A percentile compares a stretch with the other conserved stretches of the same genome.
Conservation (phyloP, 1,140 invertebrate genomes). For the Pseudomyrmex flavicornis region DNA sequence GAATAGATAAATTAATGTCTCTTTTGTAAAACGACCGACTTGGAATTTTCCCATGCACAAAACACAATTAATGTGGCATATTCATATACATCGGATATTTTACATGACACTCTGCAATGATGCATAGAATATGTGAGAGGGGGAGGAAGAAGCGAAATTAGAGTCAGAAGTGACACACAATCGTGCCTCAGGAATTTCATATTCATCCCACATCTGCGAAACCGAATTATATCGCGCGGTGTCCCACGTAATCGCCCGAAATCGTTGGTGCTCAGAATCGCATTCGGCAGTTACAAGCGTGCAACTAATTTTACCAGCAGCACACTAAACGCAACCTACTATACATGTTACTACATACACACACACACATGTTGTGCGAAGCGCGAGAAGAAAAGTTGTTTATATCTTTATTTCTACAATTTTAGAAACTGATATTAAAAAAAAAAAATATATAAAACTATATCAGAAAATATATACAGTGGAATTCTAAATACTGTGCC, state of each 20-base stretch:
- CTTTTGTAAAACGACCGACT: not conserved
- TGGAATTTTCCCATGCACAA: not conserved
- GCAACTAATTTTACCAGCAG: constrained; percentile 2
- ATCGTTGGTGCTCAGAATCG: constrained; percentile 19
- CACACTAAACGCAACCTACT: constrained; percentile 5
- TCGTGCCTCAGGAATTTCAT: constrained; percentile 47
- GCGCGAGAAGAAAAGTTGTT: not conserved
- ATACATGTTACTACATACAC: not conserved
- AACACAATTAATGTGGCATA: not conserved
- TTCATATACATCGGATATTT: constrained; percentile 11
- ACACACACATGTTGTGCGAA: too few relatives aligned
- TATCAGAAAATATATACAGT: not conserved
- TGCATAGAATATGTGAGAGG: constrained; percentile 12
- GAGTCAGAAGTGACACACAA: constrained; percentile 12
- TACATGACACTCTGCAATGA: not conserved
- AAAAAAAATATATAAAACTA: constrained; percentile 5
- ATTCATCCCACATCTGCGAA: constrained; percentile 40
- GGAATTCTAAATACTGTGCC: not conserved
- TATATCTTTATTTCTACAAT: not conserved
- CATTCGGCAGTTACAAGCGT: constrained; percentile 31
- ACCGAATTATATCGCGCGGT: constrained; percentile 47
- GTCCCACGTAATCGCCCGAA: constrained; percentile 40
- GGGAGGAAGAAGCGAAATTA: not conserved
- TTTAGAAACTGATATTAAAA: not conserved
- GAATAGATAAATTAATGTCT: not conserved